These are phyloP conservation scores for Diabrotica balteata DNA, from an alignment of 2,888 invertebrate genomes.

Conservation along the genomic window DNA sequence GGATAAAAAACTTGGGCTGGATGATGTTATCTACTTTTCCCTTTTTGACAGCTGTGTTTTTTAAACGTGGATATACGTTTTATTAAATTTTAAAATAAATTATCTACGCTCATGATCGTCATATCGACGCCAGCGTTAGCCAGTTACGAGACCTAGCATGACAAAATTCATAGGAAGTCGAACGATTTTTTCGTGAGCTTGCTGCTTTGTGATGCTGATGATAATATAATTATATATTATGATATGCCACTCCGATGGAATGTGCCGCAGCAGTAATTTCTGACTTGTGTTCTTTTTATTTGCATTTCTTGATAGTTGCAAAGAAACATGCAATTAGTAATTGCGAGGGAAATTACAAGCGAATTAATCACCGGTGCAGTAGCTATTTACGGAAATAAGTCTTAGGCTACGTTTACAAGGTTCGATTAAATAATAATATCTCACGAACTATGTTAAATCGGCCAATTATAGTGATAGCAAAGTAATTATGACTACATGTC, in stretches of 20 bases:
- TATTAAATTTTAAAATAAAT: background rate
- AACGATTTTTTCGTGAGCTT: slow-evolving; percentile 22
- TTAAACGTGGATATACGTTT: too few relatives aligned
- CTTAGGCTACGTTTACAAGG: background rate
- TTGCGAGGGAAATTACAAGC: slow-evolving; percentile 27
- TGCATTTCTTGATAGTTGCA: slow-evolving; percentile 37
- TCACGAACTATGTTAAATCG: too few relatives aligned
- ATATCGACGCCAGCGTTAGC: background rate
- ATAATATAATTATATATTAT: slow-evolving; percentile 39
- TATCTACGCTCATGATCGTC: background rate
- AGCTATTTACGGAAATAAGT: slow-evolving; percentile 9
- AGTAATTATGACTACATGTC: too few relatives aligned
- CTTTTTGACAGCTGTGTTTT: too few relatives aligned
- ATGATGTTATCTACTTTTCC: too few relatives aligned
- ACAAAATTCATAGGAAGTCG: slow-evolving; percentile 22
- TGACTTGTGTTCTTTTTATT: slow-evolving; percentile 33
- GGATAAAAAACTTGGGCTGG: too few relatives aligned
- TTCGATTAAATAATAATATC: background rate
- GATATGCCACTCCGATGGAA: slow-evolving; percentile 34
- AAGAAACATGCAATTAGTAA: slow-evolving; percentile 37
- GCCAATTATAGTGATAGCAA: too few relatives aligned
- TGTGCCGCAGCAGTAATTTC: slow-evolving; percentile 40
- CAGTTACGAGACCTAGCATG: slow-evolving; percentile 2
- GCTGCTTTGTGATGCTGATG: slow-evolving; percentile 32
- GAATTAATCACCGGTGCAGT: slow-evolving; percentile 30